Conservation (phyloP, 1,140 invertebrate genomes). For the Teleopsis dalmanni region DNA sequence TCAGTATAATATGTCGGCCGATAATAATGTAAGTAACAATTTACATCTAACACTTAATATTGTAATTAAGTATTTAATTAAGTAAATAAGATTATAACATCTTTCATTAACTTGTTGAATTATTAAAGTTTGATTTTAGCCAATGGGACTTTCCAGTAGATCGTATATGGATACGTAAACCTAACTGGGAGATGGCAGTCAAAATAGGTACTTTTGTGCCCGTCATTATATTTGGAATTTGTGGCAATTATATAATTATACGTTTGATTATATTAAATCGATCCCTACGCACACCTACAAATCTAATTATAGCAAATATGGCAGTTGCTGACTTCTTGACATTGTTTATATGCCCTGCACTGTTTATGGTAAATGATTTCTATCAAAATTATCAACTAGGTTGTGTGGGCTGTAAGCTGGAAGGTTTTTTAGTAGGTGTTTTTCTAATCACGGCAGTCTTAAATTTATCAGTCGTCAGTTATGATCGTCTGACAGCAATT, state of each 20-base stretch:
- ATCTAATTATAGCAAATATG: conserved; percentile 72
- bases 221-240: conserved; percentile 58
- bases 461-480: conserved; percentile 70
- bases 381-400: conserved; percentile 70
- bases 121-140: conserved; percentile 33
- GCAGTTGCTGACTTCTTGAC: conserved; percentile 68
- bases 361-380: conserved; percentile 61
- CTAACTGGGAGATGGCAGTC: conserved; percentile 52
- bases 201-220: conserved; percentile 54
- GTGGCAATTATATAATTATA: conserved; percentile 65
- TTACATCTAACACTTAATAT: too few relatives aligned
- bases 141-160: conserved; percentile 35
- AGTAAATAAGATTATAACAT: too few relatives aligned
- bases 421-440: conserved; percentile 60
- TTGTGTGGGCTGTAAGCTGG: conserved; percentile 57
- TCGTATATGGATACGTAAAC: conserved; percentile 54
- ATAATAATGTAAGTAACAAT: too few relatives aligned
- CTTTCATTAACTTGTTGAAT: too few relatives aligned
- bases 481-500: conserved; percentile 72
- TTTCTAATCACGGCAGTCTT: conserved; percentile 65
- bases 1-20: too few relatives aligned
- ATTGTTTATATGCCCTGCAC: conserved; percentile 64
- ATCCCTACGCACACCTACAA: conserved; percentile 65
- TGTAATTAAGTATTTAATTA: too few relatives aligned
- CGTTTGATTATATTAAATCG: conserved; percentile 59